Base-by-base conservation (phyloP, 1,140 invertebrate genomes). In the Drosophila malerkotliana region DNA sequence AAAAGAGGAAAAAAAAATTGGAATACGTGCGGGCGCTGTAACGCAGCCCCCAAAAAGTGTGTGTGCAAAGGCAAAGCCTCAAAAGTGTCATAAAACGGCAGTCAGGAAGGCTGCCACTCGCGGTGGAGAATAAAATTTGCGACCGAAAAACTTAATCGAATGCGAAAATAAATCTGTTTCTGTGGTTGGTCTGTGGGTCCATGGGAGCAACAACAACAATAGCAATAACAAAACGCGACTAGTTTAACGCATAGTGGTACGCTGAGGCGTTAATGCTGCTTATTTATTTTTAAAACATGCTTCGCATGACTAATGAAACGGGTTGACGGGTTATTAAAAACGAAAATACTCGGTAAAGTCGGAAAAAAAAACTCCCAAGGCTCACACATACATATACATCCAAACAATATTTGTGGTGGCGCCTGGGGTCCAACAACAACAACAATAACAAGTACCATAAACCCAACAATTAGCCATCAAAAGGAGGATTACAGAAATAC, bases 251-350 rank as follows among this genome's bases (percentile, higher is more conserved):
- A 9, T 21, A 14, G 37, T 49, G 39, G 10, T 12, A 34, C 10
- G 54, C 59, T 56, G 55, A 57, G 44, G 34, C 44, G 39, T 63
- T 67, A 67, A 67, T 37, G 34, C 34, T 75, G 53, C 41, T 41
- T 67, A 75, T 67, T 75, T 75, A 74, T 66, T 63, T 72, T 69
- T 81, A 73, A 77, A 77, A 68, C 81, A 76, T 80, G 67, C 55
- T 53, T 24, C 59, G 82, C 82, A 81, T 84, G 81, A 84, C 82
- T 84, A 84, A 81, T 74, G 77, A 81, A 69, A 75, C 72, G 63
- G 49, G 64, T 63, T 74, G 71, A 44, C 41, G 57, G 55, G 66
- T 61, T 68, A 72, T 57, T 75, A 69, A 85, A 72, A 68, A 41
- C 44, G 58, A 58, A 77, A 62, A 80, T 69, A 73, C 62, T 69